A percentile compares a stretch with the other conserved stretches of the same genome.
phyloP scores from a whole-genome alignment of 2,797 vertebrate species.

The Aphelocoma californica region DNA sequence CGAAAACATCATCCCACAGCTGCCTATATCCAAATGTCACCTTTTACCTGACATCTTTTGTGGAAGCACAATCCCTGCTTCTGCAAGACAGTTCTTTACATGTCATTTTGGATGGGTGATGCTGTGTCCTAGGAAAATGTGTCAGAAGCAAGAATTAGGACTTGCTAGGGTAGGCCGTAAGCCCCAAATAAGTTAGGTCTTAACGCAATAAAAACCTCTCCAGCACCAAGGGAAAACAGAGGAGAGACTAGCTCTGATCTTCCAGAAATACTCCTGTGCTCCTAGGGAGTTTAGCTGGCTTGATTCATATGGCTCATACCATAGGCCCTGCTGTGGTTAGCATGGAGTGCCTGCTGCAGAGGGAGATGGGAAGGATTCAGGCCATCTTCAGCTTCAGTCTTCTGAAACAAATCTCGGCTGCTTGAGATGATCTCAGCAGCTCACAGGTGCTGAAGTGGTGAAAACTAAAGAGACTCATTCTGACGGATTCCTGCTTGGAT shows the following conservation, averaged over 20 bases:
- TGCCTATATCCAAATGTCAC: background rate
- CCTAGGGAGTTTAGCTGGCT: background rate
- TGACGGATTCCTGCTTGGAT: slow-evolving; percentile 49
- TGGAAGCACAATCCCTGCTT: background rate
- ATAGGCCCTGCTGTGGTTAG: background rate
- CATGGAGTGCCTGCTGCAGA: background rate
- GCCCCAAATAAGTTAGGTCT: background rate
- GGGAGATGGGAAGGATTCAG: background rate
- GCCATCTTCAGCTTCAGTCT: slow-evolving; percentile 64
- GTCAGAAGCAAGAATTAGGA: background rate
- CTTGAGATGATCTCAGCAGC: slow-evolving; percentile 68
- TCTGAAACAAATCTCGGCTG: slow-evolving; percentile 64
- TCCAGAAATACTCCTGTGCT: background rate
- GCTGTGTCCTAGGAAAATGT: background rate
- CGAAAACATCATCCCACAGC: background rate
- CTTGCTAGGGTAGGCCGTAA: background rate
- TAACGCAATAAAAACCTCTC: background rate
- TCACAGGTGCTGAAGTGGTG: slow-evolving; percentile 74
- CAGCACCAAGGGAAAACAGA: background rate
- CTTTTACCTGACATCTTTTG: background rate
- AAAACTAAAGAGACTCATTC: background rate
- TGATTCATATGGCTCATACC: background rate
- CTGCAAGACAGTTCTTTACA: background rate
- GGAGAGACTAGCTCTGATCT: background rate
- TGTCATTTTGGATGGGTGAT: background rate